phyloP scores from a whole-genome alignment of 2,113 vertebrate genomes.

The Thinocorus orbignyianus region DNA sequence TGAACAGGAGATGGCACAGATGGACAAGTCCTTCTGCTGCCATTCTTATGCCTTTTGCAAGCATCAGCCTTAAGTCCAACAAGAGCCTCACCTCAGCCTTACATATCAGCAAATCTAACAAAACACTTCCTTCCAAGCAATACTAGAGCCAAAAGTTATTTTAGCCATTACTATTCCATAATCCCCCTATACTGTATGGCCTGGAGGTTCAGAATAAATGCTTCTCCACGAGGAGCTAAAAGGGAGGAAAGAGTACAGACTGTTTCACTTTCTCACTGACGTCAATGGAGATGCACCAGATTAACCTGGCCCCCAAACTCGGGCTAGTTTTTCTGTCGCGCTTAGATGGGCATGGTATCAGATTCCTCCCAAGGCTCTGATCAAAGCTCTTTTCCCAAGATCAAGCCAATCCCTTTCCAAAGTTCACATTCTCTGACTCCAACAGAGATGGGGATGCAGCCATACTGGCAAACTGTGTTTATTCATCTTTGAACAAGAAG shows the following conservation, averaged over 20 bases:
- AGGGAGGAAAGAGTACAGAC: background rate
- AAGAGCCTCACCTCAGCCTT: background rate
- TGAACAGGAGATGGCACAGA: background rate
- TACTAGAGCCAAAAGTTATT: background rate
- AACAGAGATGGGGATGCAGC: background rate
- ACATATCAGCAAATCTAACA: background rate
- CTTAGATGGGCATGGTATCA: background rate
- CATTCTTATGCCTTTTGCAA: background rate
- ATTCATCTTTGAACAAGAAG: background rate
- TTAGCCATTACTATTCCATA: background rate
- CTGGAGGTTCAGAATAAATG: background rate
- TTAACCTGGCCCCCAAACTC: background rate
- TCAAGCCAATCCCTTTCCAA: background rate
- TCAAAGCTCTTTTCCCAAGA: constrained; percentile 39
- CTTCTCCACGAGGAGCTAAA: background rate
- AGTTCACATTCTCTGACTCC: constrained; percentile 23
- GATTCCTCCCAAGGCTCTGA: constrained; percentile 32
- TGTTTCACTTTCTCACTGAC: background rate
- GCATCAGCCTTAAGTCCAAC: background rate
- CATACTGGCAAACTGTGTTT: background rate
- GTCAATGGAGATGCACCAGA: background rate
- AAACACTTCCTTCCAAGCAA: background rate
- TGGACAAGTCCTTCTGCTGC: background rate
- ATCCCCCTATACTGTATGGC: background rate
- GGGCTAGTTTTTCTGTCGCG: background rate